Percentiles rank a stretch among this genome's conserved stretches.
phyloP scores from a whole-genome alignment of 2,113 vertebrate genomes.

The Periophthalmus modestus region DNA sequence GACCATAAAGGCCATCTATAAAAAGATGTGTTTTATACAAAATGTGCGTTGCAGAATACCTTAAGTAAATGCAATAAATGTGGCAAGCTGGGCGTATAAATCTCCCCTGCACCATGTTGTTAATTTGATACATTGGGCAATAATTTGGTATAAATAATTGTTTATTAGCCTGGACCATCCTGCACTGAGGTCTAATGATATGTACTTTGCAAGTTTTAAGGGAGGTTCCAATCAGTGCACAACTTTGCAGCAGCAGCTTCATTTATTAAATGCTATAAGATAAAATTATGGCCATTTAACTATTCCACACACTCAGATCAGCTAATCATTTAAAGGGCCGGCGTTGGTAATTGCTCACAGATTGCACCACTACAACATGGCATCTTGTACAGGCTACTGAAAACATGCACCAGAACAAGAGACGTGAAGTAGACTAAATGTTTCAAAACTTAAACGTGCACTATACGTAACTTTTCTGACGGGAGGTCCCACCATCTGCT shows the following conservation, averaged over 20 bases:
- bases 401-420: neutral
- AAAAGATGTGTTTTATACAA: conserved; percentile 93
- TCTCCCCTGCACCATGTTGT: conserved; percentile 96
- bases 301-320: conserved; percentile 32
- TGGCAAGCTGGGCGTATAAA: conserved; percentile 89
- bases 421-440: neutral
- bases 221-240: conserved; percentile 65
- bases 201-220: conserved; percentile 69
- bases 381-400: neutral
- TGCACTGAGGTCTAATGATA: conserved; percentile 85
- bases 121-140: conserved; percentile 99
- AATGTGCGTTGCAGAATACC: conserved; percentile 93
- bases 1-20: conserved; percentile 95
- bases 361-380: conserved; percentile 4
- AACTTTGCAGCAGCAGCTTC: conserved; percentile 56
- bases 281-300: conserved; percentile 37
- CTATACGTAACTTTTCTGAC: too few species aligned
- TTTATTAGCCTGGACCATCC: conserved; percentile 92
- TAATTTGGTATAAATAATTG: conserved; percentile 99
- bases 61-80: conserved; percentile 99
- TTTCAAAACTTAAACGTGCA: too few species aligned
- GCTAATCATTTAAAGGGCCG: conserved; percentile 37
- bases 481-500: too few species aligned
- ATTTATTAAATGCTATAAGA: conserved; percentile 45
- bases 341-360: conserved; percentile 7